Conservation (phyloP, 2,797 vertebrate genomes). For the Melanotaenia boesemani region DNA sequence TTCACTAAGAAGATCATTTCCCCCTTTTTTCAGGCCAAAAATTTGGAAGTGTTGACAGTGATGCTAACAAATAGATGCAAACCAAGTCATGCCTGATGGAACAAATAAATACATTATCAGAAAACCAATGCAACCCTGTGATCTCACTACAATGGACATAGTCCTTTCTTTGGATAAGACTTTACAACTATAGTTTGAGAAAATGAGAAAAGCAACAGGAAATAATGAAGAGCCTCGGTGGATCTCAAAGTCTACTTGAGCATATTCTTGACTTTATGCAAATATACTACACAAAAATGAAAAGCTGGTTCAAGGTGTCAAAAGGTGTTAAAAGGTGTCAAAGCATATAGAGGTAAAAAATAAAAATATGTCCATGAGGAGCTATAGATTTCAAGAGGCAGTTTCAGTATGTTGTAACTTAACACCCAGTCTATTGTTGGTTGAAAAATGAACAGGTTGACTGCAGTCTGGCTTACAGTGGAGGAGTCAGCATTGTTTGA, state of each 20-base stretch:
- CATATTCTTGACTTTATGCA: background rate
- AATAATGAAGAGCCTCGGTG: background rate
- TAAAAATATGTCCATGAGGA: slow-evolving; percentile 42
- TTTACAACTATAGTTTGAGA: background rate
- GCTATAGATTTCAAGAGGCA: slow-evolving; percentile 60
- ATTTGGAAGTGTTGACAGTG: background rate
- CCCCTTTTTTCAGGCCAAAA: background rate
- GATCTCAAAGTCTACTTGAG: background rate
- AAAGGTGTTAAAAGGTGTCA: slow-evolving; percentile 37
- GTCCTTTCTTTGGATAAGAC: slow-evolving; percentile 7
- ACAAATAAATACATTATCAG: too few relatives aligned
- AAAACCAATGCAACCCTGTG: background rate
- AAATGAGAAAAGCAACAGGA: background rate
- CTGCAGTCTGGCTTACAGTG: slow-evolving; percentile 75
- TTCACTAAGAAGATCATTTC: background rate
- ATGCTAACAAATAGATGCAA: background rate
- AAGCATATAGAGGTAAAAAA: slow-evolving; percentile 37
- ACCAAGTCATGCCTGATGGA: too few relatives aligned
- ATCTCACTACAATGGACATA: slow-evolving; percentile 1
- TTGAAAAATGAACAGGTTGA: slow-evolving; percentile 77
- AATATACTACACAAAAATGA: background rate
- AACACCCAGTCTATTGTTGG: slow-evolving; percentile 69
- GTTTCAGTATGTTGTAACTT: slow-evolving; percentile 57
- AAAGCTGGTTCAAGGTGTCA: background rate
- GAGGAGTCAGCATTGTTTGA: slow-evolving; percentile 81